A percentile compares a stretch with the other conserved stretches of the same genome.
Evolutionary conservation across 2,888 invertebrate genomes (phyloP).

Genomic region (Temnothorax rugatulus): DNA sequence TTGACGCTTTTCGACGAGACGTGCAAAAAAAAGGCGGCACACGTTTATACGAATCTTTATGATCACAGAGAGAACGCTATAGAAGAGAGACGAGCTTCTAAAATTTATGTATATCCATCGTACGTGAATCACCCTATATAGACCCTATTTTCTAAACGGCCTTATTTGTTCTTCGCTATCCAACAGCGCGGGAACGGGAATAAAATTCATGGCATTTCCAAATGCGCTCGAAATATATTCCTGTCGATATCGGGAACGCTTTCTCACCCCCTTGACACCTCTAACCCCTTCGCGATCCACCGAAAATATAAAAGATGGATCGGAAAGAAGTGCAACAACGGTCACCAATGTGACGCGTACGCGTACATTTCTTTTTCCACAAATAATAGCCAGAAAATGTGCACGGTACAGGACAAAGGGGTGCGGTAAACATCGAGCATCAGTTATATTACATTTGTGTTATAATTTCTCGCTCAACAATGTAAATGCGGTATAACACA

Average conservation of each 20-base stretch:
- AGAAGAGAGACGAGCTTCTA: not conserved
- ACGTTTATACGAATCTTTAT: conserved; percentile 24
- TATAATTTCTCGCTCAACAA: too few species aligned
- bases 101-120: conserved; percentile 44
- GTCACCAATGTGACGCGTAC: conserved; percentile 7
- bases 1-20: not conserved
- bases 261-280: conserved; percentile 34
- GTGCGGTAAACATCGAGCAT: too few species aligned
- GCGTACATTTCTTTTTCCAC: not conserved
- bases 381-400: not conserved
- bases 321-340: conserved; percentile 40
- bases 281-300: conserved; percentile 16
- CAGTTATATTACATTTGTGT: too few species aligned
- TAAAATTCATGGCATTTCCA: conserved; percentile 47
- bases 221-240: conserved; percentile 50
- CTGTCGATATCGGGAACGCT: conserved; percentile 47
- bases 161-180: conserved; percentile 44
- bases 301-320: conserved; percentile 54
- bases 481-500: too few species aligned
- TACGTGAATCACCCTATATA: conserved; percentile 34
- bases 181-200: conserved; percentile 27
- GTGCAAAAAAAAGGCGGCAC: not conserved
- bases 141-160: conserved; percentile 46
- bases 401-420: not conserved
- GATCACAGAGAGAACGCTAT: not conserved